Percentiles rank a stretch among this genome's conserved stretches.
These are phyloP conservation scores for Metopia argyrocephala DNA, from an alignment of 2,888 invertebrate species.

Conservation along the genomic window DNA sequence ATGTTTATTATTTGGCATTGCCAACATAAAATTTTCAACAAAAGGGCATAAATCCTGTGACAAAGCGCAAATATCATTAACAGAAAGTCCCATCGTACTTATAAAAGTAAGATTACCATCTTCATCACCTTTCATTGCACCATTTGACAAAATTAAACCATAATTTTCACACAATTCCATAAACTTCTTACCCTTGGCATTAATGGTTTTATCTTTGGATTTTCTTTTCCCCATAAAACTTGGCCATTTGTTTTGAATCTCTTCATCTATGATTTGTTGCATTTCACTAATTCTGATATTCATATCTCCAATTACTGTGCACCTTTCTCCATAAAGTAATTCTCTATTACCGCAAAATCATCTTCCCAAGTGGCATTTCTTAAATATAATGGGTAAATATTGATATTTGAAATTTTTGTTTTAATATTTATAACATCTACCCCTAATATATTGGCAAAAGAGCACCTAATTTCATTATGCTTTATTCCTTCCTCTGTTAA, in stretches of 20 bases:
- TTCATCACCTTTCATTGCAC: slow-evolving; percentile 17
- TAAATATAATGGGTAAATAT: slow-evolving; percentile 7
- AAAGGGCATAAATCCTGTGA: too few species aligned
- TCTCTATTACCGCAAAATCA: not conserved
- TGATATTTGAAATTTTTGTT: not conserved
- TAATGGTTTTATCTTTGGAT: not conserved
- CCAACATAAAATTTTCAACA: not conserved
- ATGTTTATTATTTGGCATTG: not conserved
- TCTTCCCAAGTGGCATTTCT: not conserved
- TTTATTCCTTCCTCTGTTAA: slow-evolving; percentile 5
- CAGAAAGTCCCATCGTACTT: not conserved
- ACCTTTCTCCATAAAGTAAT: not conserved
- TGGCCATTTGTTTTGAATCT: not conserved
- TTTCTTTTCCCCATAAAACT: slow-evolving; percentile 1
- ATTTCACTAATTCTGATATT: slow-evolving; percentile 7
- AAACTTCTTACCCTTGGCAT: not conserved
- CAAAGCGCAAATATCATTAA: slow-evolving; percentile 16
- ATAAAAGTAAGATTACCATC: not conserved
- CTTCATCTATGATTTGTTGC: not conserved
- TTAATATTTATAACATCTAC: too few species aligned
- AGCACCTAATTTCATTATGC: not conserved
- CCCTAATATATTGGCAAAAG: not conserved
- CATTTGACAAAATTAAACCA: too few species aligned
- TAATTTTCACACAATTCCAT: too few species aligned
- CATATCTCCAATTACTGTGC: not conserved